A percentile compares a stretch with the other conserved stretches of the same genome.
Evolutionary conservation across 2,888 invertebrate genomes (phyloP).

Genomic region (Hemicrepidius hirtus): DNA sequence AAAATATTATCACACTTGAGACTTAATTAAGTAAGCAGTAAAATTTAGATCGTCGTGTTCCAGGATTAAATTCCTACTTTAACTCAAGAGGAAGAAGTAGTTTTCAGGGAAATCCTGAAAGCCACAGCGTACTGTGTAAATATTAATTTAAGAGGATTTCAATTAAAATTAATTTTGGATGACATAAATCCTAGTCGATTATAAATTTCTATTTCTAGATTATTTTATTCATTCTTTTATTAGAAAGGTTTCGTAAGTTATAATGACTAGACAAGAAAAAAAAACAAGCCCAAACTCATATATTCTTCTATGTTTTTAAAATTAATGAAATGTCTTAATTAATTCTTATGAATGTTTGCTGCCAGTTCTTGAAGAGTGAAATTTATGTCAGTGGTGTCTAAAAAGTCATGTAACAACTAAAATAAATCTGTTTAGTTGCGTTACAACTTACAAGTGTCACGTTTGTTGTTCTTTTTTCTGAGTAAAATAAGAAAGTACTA

Average conservation of each 20-base stretch:
- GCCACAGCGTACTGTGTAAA: constrained; percentile 6
- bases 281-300: neutral
- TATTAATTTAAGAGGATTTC: neutral
- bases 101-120: constrained; percentile 8
- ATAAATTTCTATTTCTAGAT: no score
- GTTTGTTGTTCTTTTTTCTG: neutral
- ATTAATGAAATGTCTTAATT: constrained; percentile 7
- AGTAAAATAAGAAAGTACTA: neutral
- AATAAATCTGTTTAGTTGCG: neutral
- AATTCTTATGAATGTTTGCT: neutral
- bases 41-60: constrained; percentile 26
- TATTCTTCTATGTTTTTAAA: neutral
- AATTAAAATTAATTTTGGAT: neutral
- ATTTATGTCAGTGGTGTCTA: constrained; percentile 10
- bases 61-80: neutral
- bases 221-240: no score
- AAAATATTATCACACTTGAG: constrained; percentile 20
- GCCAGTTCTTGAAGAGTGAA: constrained; percentile 1
- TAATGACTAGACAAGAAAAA: neutral
- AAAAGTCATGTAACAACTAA: neutral
- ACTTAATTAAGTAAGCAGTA: constrained; percentile 31
- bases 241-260: neutral
- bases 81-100: neutral
- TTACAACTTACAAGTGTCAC: neutral
- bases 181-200: no score